These are phyloP conservation scores for Eupeodes luniger DNA, from an alignment of 2,888 invertebrate genomes.

Conservation along the genomic window DNA sequence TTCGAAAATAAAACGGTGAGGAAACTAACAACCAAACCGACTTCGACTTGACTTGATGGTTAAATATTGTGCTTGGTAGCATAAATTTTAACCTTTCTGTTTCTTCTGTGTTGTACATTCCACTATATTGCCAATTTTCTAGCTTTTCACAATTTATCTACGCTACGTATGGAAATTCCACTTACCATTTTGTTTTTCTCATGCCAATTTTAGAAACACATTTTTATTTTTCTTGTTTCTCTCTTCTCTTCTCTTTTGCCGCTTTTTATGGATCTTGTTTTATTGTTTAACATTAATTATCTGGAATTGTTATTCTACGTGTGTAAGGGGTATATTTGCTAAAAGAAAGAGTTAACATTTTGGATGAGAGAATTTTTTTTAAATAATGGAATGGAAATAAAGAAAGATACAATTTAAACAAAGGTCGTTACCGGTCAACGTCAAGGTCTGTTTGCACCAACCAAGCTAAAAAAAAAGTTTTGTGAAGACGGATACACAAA, in stretches of 20 bases:
- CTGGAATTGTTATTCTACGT: constrained; percentile 9
- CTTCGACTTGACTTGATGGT: neutral
- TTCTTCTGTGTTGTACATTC: neutral
- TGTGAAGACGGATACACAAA: constrained; percentile 26
- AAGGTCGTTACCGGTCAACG: constrained; percentile 74
- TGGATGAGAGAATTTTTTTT: constrained; percentile 7
- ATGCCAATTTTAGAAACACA: neutral
- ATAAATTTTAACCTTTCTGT: constrained; percentile 37
- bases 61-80: neutral
- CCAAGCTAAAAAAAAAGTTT: constrained; percentile 1
- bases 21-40: neutral
- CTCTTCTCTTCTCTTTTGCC: neutral
- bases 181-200: neutral
- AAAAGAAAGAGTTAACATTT: neutral
- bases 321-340: neutral
- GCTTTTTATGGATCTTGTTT: neutral
- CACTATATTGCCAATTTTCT: constrained; percentile 10
- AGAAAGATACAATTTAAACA: constrained; percentile 36
- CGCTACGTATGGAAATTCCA: neutral
- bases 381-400: neutral
- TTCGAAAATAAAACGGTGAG: constrained; percentile 41
- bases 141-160: neutral
- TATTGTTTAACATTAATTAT: neutral
- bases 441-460: constrained; percentile 73
- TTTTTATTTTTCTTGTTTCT: neutral